Conservation (phyloP, 2,888 invertebrate species). For the Drosophila rubida region DNA sequence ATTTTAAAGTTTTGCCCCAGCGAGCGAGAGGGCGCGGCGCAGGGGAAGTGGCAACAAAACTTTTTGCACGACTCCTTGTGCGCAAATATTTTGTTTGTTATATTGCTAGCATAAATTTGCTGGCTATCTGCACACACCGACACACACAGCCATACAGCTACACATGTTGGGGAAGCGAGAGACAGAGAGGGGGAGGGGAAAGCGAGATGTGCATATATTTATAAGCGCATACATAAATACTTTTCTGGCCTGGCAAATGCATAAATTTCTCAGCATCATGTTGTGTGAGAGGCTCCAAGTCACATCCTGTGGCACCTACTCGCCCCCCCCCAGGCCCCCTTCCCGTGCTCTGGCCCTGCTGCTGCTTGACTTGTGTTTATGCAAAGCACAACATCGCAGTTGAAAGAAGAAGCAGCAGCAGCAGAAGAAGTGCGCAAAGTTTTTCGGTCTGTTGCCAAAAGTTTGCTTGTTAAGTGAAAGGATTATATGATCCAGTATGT, state of each 20-base stretch:
- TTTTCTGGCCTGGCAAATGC: slow-evolving; percentile 74
- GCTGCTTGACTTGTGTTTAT: slow-evolving; percentile 72
- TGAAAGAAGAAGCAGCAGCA: slow-evolving; percentile 30
- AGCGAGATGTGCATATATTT: slow-evolving; percentile 69
- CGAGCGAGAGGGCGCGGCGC: neutral
- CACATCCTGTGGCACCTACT: slow-evolving; percentile 43
- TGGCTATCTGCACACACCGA: slow-evolving; percentile 69
- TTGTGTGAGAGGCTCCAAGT: slow-evolving; percentile 49
- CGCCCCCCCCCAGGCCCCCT: neutral
- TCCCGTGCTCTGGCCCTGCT: too few relatives aligned
- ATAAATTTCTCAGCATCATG: slow-evolving; percentile 65
- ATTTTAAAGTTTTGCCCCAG: slow-evolving; percentile 64
- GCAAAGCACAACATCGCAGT: slow-evolving; percentile 67
- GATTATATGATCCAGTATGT: slow-evolving; percentile 73
- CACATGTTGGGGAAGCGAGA: slow-evolving; percentile 6
- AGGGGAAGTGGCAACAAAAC: slow-evolving; percentile 36
- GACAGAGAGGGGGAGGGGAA: neutral
- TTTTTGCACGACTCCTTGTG: slow-evolving; percentile 67
- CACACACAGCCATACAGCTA: too few relatives aligned
- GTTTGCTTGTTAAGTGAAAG: slow-evolving; percentile 80
- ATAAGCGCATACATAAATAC: slow-evolving; percentile 78
- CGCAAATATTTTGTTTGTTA: slow-evolving; percentile 77
- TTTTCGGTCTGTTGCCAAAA: slow-evolving; percentile 74
- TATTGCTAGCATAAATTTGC: slow-evolving; percentile 76
- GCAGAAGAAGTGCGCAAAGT: slow-evolving; percentile 54